Conservation (phyloP, 2,113 vertebrate genomes). For the Nycticorax nycticorax region DNA sequence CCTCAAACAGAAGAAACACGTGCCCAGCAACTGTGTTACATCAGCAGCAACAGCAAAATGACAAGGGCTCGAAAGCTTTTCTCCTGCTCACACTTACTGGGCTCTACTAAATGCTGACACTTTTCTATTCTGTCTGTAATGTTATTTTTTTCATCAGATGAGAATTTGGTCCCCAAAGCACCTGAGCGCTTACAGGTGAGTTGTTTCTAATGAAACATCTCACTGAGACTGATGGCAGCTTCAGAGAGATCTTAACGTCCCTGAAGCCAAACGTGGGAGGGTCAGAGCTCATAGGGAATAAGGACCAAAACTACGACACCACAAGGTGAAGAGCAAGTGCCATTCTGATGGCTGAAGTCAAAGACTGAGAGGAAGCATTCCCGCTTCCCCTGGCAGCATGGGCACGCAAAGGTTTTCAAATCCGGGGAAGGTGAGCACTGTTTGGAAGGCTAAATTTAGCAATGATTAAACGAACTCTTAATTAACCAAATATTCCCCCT, state of each 20-base stretch:
- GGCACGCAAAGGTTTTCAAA: background rate
- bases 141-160: background rate
- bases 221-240: background rate
- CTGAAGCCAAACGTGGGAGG: background rate
- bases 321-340: background rate
- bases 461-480: background rate
- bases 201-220: background rate
- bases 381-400: background rate
- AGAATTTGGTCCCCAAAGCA: background rate
- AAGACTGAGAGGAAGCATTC: background rate
- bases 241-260: background rate
- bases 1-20: background rate
- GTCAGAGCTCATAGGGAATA: background rate
- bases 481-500: constrained; percentile 28
- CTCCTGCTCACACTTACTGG: fast-evolving
- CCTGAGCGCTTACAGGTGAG: background rate
- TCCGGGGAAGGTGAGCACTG: background rate
- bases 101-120: background rate
- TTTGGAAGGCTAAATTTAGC: constrained; percentile 21
- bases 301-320: background rate
- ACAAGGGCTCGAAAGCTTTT: background rate
- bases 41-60: background rate
- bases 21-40: background rate
- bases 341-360: background rate
- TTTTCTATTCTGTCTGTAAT: background rate